These are phyloP conservation scores for Pristionchus mayeri DNA, from an alignment of 2,888 invertebrate species.

Conservation along the genomic window DNA sequence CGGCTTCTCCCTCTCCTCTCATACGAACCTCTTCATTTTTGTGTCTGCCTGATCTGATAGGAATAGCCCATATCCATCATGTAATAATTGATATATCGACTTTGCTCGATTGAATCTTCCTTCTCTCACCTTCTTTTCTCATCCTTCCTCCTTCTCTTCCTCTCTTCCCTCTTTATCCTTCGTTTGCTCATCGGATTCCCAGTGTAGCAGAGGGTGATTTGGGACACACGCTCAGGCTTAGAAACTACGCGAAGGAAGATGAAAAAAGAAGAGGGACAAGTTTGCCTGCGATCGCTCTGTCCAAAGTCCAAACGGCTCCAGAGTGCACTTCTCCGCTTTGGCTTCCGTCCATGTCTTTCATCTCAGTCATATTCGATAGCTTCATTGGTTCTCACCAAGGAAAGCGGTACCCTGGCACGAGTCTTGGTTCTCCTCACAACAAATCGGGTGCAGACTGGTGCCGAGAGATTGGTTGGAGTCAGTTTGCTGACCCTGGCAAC, in stretches of 20 bases:
- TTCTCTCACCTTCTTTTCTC: not conserved
- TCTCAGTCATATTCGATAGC: not conserved
- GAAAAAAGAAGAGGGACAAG: too few relatives aligned
- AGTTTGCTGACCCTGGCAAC: too few relatives aligned
- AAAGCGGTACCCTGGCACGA: not conserved
- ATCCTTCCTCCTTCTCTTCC: not conserved
- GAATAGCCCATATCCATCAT: not conserved
- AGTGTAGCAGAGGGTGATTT: not conserved
- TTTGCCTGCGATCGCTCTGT: not conserved
- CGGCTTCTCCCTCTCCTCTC: not conserved
- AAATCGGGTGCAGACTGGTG: too few relatives aligned
- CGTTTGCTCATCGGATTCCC: not conserved
- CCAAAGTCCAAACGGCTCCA: constrained; percentile 9
- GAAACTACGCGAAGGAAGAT: constrained; percentile 2
- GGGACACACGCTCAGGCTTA: not conserved
- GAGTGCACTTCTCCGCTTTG: too few relatives aligned
- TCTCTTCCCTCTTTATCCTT: not conserved
- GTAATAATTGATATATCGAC: not conserved
- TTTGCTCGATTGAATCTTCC: not conserved
- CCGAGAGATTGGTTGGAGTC: too few relatives aligned
- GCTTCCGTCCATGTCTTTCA: not conserved
- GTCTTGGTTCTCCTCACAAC: too few relatives aligned
- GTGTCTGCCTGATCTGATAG: not conserved
- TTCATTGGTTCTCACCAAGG: not conserved
- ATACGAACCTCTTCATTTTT: not conserved